These are phyloP conservation scores for Tetraneura akinire DNA, from an alignment of 1,140 invertebrate species.

Conservation along the genomic window DNA sequence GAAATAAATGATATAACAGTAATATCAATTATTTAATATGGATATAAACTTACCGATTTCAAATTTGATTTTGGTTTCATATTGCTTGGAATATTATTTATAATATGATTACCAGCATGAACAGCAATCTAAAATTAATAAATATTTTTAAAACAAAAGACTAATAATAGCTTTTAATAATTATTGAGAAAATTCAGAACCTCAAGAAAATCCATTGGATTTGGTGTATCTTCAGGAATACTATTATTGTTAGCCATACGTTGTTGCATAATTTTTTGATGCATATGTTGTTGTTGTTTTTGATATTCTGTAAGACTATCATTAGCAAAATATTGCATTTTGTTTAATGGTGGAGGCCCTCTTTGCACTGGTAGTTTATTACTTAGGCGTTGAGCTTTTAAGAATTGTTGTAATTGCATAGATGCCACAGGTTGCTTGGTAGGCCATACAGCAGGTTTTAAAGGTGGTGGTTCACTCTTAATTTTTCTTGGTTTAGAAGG, in stretches of 20 bases:
- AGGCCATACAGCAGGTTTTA: slow-evolving; percentile 47
- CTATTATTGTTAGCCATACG: slow-evolving; percentile 46
- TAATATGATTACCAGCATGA: slow-evolving; percentile 12
- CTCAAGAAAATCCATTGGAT: slow-evolving; percentile 51
- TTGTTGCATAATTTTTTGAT: slow-evolving; percentile 47
- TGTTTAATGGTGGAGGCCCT: slow-evolving; percentile 34
- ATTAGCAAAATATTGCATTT: slow-evolving; percentile 51
- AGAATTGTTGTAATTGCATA: slow-evolving; percentile 44
- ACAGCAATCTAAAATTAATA: slow-evolving; percentile 37
- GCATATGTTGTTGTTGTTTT: slow-evolving; percentile 50
- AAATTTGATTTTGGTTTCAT: slow-evolving; percentile 6
- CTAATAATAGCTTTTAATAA: neutral
- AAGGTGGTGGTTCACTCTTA: slow-evolving; percentile 19
- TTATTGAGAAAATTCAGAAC: slow-evolving; percentile 6
- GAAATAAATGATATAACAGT: neutral
- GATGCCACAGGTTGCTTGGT: slow-evolving; percentile 26
- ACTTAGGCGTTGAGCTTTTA: slow-evolving; percentile 41
- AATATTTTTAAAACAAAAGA: neutral
- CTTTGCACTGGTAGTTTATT: slow-evolving; percentile 21
- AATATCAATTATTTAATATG: neutral
- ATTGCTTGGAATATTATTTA: slow-evolving; percentile 42
- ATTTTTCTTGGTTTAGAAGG: slow-evolving; percentile 38
- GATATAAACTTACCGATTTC: neutral
- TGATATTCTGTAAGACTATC: slow-evolving; percentile 45
- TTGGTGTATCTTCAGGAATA: slow-evolving; percentile 41